These are phyloP conservation scores for Temnopleurus reevesii DNA, from an alignment of 53 echinoderm and acorn worm species.

Conservation along the genomic window DNA sequence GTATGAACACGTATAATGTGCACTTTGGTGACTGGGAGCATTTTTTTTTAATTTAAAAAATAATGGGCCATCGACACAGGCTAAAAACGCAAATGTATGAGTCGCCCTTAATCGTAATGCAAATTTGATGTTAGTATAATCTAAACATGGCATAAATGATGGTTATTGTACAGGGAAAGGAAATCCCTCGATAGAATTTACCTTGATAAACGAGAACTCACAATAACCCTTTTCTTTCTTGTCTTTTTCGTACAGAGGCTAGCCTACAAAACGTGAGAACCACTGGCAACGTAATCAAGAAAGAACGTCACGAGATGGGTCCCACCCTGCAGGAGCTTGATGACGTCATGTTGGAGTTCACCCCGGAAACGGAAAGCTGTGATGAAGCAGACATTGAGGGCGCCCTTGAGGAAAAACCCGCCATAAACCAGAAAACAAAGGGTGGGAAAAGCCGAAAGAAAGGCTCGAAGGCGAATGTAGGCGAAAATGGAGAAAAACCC, in stretches of 20 bases:
- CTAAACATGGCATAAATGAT: no score
- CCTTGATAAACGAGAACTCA: no score
- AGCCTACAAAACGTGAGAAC: slow-evolving; percentile 7
- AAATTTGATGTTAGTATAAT: no score
- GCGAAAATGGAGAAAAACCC: slow-evolving; percentile 79
- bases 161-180: no score
- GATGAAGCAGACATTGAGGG: slow-evolving; percentile 49
- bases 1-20: no score
- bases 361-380: slow-evolving; percentile 16
- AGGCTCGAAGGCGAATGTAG: neutral
- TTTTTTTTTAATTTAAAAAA: no score
- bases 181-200: no score
- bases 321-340: slow-evolving; percentile 41
- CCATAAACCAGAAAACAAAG: neutral
- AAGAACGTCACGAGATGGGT: slow-evolving; percentile 30
- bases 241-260: neutral
- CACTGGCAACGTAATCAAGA: slow-evolving; percentile 4
- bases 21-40: no score
- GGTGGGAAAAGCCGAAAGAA: slow-evolving; percentile 46
- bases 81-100: no score
- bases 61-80: no score
- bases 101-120: no score
- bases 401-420: slow-evolving; percentile 48
- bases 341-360: slow-evolving; percentile 52
- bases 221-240: no score